phyloP scores from a whole-genome alignment of 2,888 invertebrate genomes.

The Ferdinandea cuprea region DNA sequence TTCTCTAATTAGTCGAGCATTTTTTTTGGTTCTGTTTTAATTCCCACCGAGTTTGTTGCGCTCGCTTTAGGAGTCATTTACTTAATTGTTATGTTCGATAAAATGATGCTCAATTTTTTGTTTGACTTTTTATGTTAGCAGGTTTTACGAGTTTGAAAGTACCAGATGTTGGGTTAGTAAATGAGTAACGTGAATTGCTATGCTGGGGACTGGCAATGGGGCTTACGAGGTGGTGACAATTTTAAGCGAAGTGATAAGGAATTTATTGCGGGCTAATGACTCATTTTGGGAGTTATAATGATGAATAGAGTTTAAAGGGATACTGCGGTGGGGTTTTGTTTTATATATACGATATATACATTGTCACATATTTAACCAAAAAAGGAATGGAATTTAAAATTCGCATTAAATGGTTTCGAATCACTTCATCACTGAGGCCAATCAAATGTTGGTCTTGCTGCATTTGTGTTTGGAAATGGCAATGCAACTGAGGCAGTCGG shows the following conservation, averaged over 20 bases:
- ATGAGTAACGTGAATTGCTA: too few species aligned
- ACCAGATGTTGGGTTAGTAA: conserved; percentile 37
- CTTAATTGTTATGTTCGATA: conserved; percentile 70
- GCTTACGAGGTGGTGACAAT: conserved; percentile 21
- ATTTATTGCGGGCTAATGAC: neutral
- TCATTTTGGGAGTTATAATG: neutral
- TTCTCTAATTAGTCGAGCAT: conserved; percentile 66
- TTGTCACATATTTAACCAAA: too few species aligned
- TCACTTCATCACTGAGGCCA: too few species aligned
- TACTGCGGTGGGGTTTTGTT: too few species aligned
- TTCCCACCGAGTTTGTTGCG: conserved; percentile 57
- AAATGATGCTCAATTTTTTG: conserved; percentile 41
- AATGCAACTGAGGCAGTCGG: too few species aligned
- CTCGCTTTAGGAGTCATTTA: conserved; percentile 58
- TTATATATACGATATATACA: too few species aligned
- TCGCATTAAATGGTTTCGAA: too few species aligned
- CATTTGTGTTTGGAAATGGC: too few species aligned
- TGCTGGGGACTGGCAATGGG: conserved; percentile 5
- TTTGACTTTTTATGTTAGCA: conserved; percentile 11
- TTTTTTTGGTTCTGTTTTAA: too few species aligned
- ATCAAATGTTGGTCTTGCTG: too few species aligned
- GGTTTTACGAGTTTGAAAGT: conserved; percentile 48
- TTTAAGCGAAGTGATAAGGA: conserved; percentile 6
- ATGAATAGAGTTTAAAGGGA: too few species aligned
- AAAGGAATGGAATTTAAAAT: too few species aligned